Evolutionary conservation across 2,888 invertebrate genomes (phyloP).

Genomic region (Drosophila merina): DNA sequence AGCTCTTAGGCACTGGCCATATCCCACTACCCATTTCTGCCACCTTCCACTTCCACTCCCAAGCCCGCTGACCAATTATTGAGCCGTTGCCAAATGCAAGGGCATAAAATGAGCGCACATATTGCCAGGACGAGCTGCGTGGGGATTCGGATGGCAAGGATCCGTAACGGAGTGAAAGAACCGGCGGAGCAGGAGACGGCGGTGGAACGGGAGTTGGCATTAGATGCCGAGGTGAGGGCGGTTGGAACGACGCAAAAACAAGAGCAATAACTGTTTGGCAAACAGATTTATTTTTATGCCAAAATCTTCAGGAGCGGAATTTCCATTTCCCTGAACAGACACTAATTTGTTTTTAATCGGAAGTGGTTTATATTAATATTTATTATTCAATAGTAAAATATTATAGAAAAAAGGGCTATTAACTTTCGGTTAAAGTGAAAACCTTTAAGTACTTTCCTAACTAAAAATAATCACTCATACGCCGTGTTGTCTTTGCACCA

Average conservation of each 20-base stretch:
- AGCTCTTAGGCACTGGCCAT: conserved; percentile 7
- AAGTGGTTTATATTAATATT: not conserved
- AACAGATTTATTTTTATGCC: conserved; percentile 74
- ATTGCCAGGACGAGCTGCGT: conserved; percentile 55
- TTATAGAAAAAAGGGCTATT: too few relatives aligned
- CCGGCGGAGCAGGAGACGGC: not conserved
- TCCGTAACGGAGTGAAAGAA: conserved; percentile 2
- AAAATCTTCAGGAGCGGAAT: conserved; percentile 42
- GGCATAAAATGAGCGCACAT: conserved; percentile 68
- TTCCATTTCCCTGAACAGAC: not conserved
- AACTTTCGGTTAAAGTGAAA: too few relatives aligned
- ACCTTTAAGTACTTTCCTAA: too few relatives aligned
- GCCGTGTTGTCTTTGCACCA: too few relatives aligned
- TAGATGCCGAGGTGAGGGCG: conserved; percentile 13
- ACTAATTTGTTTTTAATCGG: not conserved
- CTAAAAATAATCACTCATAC: too few relatives aligned
- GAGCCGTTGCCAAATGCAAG: conserved; percentile 69
- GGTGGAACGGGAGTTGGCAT: conserved; percentile 33
- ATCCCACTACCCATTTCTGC: not conserved
- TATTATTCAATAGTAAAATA: not conserved
- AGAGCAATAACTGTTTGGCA: conserved; percentile 80
- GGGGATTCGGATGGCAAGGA: conserved; percentile 34
- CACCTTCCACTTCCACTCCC: conserved; percentile 12
- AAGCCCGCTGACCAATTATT: conserved; percentile 65
- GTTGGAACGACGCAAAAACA: conserved; percentile 61